These are phyloP conservation scores for Botia almorhae DNA, from an alignment of 2,797 vertebrate species.

Conservation along the genomic window DNA sequence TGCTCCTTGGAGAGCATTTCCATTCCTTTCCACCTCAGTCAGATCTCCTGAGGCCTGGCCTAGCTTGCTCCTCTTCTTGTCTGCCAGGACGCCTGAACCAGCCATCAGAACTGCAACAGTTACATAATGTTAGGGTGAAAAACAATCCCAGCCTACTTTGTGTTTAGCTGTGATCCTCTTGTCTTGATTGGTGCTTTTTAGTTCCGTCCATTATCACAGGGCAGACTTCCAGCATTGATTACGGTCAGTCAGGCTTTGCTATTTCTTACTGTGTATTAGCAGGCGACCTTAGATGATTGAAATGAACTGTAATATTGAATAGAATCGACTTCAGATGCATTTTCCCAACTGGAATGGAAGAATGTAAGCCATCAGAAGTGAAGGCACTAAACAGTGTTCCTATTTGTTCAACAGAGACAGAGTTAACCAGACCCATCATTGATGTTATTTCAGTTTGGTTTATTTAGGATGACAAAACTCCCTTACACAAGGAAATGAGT, in stretches of 20 bases:
- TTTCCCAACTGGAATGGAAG: neutral
- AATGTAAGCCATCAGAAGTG: neutral
- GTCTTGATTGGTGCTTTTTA: constrained; percentile 7
- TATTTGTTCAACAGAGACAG: too few species aligned
- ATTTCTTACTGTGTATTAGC: neutral
- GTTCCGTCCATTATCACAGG: neutral
- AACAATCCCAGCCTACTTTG: constrained; percentile 17
- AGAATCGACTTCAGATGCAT: neutral
- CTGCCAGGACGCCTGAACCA: constrained; percentile 50
- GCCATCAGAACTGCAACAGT: constrained; percentile 9
- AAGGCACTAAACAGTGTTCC: neutral
- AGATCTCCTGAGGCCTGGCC: constrained; percentile 36
- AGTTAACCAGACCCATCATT: too few species aligned
- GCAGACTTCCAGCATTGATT: neutral
- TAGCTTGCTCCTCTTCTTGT: constrained; percentile 19
- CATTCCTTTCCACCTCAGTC: constrained; percentile 60
- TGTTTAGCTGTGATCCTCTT: constrained; percentile 20
- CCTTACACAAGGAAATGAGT: too few species aligned
- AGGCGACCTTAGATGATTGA: neutral
- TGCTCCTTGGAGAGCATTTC: constrained; percentile 56
- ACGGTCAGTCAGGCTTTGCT: neutral
- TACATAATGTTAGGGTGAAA: constrained; percentile 34
- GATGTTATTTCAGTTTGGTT: too few species aligned
- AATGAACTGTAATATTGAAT: neutral
- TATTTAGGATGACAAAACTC: too few species aligned